Conservation (phyloP, 64 coral and sea anemone genomes). For the Astreopora myriophthalma region DNA sequence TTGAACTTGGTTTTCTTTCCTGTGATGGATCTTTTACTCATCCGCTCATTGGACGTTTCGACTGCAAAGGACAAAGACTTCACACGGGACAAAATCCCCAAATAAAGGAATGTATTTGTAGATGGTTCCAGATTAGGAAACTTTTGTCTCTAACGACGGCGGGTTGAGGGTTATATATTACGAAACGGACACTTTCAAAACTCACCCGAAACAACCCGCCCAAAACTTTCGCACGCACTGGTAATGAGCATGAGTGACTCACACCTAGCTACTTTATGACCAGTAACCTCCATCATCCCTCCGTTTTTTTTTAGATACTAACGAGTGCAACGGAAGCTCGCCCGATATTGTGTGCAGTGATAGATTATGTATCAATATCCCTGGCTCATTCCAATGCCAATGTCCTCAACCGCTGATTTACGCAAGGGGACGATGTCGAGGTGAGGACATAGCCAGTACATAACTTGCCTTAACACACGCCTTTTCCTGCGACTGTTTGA, state of each 20-base stretch:
- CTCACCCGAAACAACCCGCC: no score
- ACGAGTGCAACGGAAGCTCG: background rate
- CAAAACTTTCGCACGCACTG: no score
- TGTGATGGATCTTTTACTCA: background rate
- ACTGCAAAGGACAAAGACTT: background rate
- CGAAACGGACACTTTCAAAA: no score
- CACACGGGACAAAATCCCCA: background rate
- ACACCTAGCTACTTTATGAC: no score
- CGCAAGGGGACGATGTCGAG: background rate
- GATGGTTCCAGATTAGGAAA: no score
- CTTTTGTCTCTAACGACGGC: no score
- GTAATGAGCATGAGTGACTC: no score
- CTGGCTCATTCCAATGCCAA: constrained; percentile 3
- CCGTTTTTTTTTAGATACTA: background rate
- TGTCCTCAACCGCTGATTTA: background rate
- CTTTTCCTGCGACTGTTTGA: no score
- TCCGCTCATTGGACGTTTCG: background rate
- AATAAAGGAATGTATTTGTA: no score
- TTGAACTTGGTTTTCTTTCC: background rate
- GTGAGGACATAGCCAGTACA: background rate
- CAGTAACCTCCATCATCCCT: no score
- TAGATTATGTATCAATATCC: background rate
- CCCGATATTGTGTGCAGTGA: background rate
- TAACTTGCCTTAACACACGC: background rate
- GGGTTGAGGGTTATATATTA: no score